Conservation (phyloP, 2,888 invertebrate genomes). For the Chaetogeoica ovagalla region DNA sequence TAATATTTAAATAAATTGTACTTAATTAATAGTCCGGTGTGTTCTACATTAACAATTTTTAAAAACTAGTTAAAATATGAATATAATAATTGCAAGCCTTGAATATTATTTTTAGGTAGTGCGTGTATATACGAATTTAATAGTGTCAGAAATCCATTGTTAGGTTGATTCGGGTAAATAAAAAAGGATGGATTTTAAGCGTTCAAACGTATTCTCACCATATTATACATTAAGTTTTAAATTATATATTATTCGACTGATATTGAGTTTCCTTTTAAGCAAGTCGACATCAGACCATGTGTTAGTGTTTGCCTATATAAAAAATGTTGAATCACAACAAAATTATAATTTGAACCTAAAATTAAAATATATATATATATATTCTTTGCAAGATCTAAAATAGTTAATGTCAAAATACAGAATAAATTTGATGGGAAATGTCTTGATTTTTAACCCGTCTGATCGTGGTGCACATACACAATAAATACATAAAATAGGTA, state of each 20-base stretch:
- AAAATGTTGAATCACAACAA: background rate
- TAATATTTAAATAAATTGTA: no score
- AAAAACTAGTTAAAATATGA: background rate
- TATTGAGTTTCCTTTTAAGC: constrained; percentile 10
- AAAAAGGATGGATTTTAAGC: background rate
- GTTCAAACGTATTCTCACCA: constrained; percentile 22
- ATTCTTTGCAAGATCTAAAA: no score
- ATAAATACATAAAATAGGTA: no score
- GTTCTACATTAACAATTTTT: background rate
- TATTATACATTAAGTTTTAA: constrained; percentile 15
- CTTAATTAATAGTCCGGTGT: no score
- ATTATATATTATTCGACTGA: constrained; percentile 16
- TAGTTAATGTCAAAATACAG: no score
- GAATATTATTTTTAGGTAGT: constrained; percentile 2
- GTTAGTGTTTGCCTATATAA: constrained; percentile 17
- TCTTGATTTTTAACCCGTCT: no score
- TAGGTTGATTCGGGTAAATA: background rate
- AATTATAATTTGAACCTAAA: background rate
- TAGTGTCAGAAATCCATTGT: background rate
- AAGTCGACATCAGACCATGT: background rate
- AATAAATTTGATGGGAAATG: no score
- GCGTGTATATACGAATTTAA: background rate
- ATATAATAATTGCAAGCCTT: background rate
- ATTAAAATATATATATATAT: background rate
- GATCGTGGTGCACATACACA: no score